Evolutionary conservation across 2,888 invertebrate species (phyloP), one percentile per base, ranked within the genome.

Genomic region (Gastracanthus pulcherrimus): DNA sequence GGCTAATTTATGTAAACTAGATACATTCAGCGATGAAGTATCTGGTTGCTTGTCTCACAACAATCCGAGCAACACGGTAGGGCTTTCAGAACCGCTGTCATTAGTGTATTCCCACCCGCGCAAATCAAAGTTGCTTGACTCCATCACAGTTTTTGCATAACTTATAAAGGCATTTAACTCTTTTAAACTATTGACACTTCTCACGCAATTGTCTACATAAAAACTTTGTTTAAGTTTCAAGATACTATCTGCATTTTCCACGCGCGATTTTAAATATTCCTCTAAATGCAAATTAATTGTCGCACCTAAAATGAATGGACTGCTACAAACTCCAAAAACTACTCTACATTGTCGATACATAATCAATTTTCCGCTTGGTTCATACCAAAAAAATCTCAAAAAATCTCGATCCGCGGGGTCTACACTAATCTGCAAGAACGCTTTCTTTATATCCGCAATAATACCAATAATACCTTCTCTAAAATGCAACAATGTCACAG

Each of bases 31-130:
- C 19, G 7, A 31, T 26, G 38, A 29, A 41, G 29, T 23, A 41
- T 58, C 58, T 11, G 1, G 1, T 0, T 48, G 3, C 34, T 76
- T 64, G 23, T 66, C 26, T 66, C 76, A 76, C 36, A 41, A 29
- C 38, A 66, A 26, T 19, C 76, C 66, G 2, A 64, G 26, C 0
- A 66, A 51, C 6, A 19, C 23, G 16, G 19, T 51, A 16, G 3
- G 11, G 1, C n/a, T 23, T 5, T 11, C 1, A 0, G 9, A 0
- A 16, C 1, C 19, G 23, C 29, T 1, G 38, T 64, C 64, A 4
- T 34, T 16, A 9, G 66, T 64, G 48, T 19, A 66, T 51, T 76
- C 76, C 76, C 76, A 76, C 34, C 66, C 66, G 23, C 76, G 34
- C n/a, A 66, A 34, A 9, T 76, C 76, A 31, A 76, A 64, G 0